Evolutionary conservation across 1,140 invertebrate species (phyloP), one percentile per base, ranked within the genome.

Genomic region (Zophobas atratus): DNA sequence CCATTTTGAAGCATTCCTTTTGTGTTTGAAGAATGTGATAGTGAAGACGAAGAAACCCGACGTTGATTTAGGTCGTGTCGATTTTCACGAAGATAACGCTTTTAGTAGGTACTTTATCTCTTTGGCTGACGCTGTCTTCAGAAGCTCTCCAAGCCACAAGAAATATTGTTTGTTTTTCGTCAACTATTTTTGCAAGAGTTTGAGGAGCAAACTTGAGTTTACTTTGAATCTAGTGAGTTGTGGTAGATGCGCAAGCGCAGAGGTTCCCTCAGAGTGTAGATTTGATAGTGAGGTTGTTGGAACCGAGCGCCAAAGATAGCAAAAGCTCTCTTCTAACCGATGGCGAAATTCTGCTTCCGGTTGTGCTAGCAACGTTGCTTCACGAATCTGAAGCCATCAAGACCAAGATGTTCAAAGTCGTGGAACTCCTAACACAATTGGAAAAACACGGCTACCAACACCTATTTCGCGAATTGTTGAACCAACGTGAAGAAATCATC

Each of bases 401-500:
- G 86, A 75, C 85, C 36, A 46, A 85, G 70, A 80, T 83, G 8
- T 81, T 89, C n/a, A 80, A 87, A 39, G 84, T 88, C 39, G 83
- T 89, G 3, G 75, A 83, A 48, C 78, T 79, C 34, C 70, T 81
- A 36, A 20, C 35, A 5, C 49, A 74, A 43, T 32, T 49, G 70
- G 78, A 77, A 8, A 43, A 75, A 38, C 53, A 60, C 2, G 33
- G 51, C 1, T 81, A 79, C 39, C 20, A 39, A 6, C 33, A 36
- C 6, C 49, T 81, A 38, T 80, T 83, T 43, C 32, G 78, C 36
- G 43, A 77, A 67, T 36, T 84, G 34, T 41, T 79, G 3, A 72
- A 81, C 34, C 70, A 81, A 51, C 77, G 75, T 38, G 83, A 88
- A 32, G 93, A 94, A 82, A 86, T 94, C 49, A 60, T 87, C 39